Percentiles rank a stretch among this genome's conserved stretches.
phyloP scores from a whole-genome alignment of 2,113 vertebrate species.

The Pelobates fuscus region DNA sequence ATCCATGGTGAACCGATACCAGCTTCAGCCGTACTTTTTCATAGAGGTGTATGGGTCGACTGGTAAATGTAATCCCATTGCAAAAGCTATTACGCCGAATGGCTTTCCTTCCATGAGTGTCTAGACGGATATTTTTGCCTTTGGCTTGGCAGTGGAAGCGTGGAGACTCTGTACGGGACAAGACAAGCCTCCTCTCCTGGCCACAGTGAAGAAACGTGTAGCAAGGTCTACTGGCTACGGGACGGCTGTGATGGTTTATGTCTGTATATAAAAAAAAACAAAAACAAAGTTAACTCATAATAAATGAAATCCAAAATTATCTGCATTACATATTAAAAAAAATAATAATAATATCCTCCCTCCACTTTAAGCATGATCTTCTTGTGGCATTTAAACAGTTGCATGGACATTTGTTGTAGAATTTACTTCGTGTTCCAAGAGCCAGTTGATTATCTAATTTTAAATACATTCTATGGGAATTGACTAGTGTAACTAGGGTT shows the following conservation, averaged over 20 bases:
- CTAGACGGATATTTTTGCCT: constrained; percentile 94
- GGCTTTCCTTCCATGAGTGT: constrained; percentile 87
- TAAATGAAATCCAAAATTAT: background rate
- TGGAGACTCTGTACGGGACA: constrained; percentile 76
- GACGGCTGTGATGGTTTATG: constrained; percentile 79
- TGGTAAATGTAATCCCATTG: constrained; percentile 94
- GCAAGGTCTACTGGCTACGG: constrained; percentile 82
- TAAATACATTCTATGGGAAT: no score
- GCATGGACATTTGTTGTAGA: no score
- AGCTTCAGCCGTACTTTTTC: constrained; percentile 93
- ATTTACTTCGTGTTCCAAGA: no score
- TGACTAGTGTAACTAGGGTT: no score
- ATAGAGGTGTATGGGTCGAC: constrained; percentile 89
- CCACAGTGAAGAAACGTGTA: constrained; percentile 80
- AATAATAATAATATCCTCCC: no score
- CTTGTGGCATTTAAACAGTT: no score
- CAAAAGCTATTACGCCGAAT: constrained; percentile 97
- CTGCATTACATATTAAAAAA: no score
- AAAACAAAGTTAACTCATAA: background rate
- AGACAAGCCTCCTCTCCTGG: constrained; percentile 78
- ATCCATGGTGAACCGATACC: constrained; percentile 88
- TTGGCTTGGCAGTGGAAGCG: constrained; percentile 95
- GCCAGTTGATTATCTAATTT: no score
- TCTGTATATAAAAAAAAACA: constrained; percentile 68
- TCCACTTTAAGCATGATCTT: no score